These are phyloP conservation scores for Palloptera scutellata DNA, from an alignment of 2,888 invertebrate genomes.

Conservation along the genomic window DNA sequence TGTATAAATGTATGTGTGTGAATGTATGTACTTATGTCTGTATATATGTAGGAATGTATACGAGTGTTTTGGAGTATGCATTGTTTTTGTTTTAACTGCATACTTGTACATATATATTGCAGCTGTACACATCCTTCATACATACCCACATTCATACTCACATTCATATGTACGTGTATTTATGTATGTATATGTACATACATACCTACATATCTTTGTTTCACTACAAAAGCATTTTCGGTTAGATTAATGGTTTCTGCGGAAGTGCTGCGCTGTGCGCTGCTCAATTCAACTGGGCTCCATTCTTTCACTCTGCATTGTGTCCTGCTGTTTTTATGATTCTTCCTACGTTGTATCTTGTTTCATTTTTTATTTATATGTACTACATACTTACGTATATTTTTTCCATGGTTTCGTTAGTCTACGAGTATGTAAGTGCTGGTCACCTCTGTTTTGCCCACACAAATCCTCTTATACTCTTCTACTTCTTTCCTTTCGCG, in stretches of 20 bases:
- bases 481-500: too few relatives aligned
- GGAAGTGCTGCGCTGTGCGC: constrained; percentile 14
- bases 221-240: not conserved
- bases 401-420: too few relatives aligned
- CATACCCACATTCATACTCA: not conserved
- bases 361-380: too few relatives aligned
- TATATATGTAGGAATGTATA: not conserved
- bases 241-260: constrained; percentile 17
- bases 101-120: not conserved
- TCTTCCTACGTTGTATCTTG: too few relatives aligned
- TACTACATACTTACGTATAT: too few relatives aligned
- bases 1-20: not conserved
- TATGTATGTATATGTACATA: not conserved
- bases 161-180: not conserved
- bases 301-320: too few relatives aligned
- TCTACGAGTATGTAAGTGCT: too few relatives aligned
- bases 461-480: too few relatives aligned
- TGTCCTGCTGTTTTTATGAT: too few relatives aligned
- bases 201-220: not conserved
- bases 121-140: constrained; percentile 17
- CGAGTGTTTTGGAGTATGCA: not conserved
- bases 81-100: constrained; percentile 1
- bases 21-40: not conserved
- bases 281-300: not conserved
- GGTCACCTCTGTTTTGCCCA: too few relatives aligned